These are phyloP conservation scores for Acanthococcus lagerstroemiae DNA, from an alignment of 2,888 invertebrate species.

Conservation along the genomic window DNA sequence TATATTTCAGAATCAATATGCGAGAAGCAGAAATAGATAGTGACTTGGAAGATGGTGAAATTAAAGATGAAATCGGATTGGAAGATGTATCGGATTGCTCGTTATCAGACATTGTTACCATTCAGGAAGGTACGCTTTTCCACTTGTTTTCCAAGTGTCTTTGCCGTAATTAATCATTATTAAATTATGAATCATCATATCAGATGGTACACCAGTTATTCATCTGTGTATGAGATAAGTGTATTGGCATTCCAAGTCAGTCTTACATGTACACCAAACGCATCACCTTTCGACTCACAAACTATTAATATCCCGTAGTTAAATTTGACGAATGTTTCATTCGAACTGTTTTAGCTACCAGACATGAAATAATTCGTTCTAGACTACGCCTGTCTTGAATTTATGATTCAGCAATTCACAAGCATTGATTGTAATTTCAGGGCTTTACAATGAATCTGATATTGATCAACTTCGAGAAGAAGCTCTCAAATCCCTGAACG, in stretches of 20 bases:
- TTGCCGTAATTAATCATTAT: no score
- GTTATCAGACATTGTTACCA: background rate
- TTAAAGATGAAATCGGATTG: conserved; percentile 1
- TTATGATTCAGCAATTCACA: background rate
- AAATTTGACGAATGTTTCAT: background rate
- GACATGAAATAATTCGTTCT: background rate
- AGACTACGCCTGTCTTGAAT: background rate
- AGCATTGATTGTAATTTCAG: background rate
- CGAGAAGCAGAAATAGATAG: background rate
- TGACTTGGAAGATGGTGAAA: conserved; percentile 25
- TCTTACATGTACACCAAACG: no score
- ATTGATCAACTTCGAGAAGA: background rate
- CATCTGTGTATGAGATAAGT: no score
- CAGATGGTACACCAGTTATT: no score
- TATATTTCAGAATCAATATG: conserved; percentile 16
- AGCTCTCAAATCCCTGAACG: background rate
- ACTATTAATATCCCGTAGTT: no score
- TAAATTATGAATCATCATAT: no score
- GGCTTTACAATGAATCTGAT: background rate
- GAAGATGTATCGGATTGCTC: conserved; percentile 21
- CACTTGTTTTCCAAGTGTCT: background rate
- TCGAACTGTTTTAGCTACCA: background rate
- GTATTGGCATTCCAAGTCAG: no score
- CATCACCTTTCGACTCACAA: no score
- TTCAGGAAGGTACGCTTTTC: conserved; percentile 3